These are phyloP conservation scores for Tragelaphus oryx DNA, from an alignment of 2,797 vertebrate species.

Conservation along the genomic window DNA sequence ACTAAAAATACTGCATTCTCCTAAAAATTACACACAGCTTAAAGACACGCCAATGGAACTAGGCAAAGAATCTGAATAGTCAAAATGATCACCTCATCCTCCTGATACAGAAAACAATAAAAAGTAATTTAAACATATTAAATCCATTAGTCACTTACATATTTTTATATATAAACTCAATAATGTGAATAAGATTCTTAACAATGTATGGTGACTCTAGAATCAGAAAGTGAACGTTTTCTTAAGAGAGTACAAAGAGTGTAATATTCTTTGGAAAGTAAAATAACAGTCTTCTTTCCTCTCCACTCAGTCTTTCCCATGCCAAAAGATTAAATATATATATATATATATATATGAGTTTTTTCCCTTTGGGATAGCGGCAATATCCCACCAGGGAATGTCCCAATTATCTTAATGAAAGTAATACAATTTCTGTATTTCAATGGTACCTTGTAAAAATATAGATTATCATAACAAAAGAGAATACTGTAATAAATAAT, in stretches of 20 bases:
- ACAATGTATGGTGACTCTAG: not conserved
- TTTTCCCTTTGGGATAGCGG: not conserved
- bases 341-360: not conserved
- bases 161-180: constrained; percentile 34
- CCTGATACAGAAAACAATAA: constrained; percentile 89
- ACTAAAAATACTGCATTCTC: constrained; percentile 79
- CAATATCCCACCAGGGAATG: not conserved
- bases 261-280: not conserved
- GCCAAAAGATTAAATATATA: not conserved
- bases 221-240: not conserved
- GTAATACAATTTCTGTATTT: not conserved
- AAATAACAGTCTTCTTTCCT: not conserved
- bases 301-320: not conserved
- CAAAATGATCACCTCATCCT: constrained; percentile 93
- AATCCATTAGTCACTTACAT: constrained; percentile 71
- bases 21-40: constrained; percentile 80
- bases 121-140: constrained; percentile 82
- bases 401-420: not conserved
- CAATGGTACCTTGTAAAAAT: not conserved
- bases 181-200: constrained; percentile 31
- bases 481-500: not conserved
- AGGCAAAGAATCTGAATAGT: constrained; percentile 77
- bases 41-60: constrained; percentile 75
- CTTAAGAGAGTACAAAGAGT: not conserved
- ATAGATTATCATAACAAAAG: not conserved